A percentile compares a stretch with the other conserved stretches of the same genome.
These are phyloP conservation scores for Pimephales promelas DNA, from an alignment of 2,113 vertebrate genomes.

Conservation along the genomic window DNA sequence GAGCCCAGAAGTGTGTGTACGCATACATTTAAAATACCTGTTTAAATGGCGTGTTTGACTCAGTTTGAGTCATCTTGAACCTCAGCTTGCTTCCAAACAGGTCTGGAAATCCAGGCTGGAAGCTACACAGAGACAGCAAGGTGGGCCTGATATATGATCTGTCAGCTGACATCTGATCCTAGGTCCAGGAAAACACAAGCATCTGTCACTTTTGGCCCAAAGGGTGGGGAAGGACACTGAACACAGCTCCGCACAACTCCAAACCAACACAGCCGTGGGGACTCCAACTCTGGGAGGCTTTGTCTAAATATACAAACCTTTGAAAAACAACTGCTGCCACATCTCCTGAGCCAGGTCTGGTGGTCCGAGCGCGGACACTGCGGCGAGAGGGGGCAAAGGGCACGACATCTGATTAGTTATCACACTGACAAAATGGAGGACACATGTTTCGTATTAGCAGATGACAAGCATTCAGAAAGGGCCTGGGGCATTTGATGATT, in stretches of 20 bases:
- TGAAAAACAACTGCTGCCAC: constrained; percentile 40
- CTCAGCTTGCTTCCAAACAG: neutral
- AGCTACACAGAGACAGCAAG: constrained; percentile 50
- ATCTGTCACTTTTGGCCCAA: constrained; percentile 60
- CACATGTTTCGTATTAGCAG: constrained; percentile 45
- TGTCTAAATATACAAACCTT: constrained; percentile 60
- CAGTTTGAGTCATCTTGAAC: neutral
- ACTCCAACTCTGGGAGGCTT: constrained; percentile 43
- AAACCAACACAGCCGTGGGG: constrained; percentile 30
- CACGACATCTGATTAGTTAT: constrained; percentile 53
- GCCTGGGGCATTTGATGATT: neutral
- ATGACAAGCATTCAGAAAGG: neutral
- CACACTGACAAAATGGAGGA: constrained; percentile 42
- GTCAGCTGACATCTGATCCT: constrained; percentile 61
- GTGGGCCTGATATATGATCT: constrained; percentile 59
- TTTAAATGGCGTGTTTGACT: neutral
- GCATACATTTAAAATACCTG: neutral
- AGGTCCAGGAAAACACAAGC: constrained; percentile 61
- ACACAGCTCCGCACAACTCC: constrained; percentile 43
- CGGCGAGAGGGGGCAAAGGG: constrained; percentile 36
- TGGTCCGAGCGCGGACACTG: constrained; percentile 29
- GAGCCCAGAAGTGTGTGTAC: no score
- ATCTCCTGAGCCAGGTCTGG: constrained; percentile 45
- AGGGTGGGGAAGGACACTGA: constrained; percentile 58
- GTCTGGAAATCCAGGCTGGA: constrained; percentile 14